Conservation (phyloP, 1,140 invertebrate species). For the Diorhabda carinulata region DNA sequence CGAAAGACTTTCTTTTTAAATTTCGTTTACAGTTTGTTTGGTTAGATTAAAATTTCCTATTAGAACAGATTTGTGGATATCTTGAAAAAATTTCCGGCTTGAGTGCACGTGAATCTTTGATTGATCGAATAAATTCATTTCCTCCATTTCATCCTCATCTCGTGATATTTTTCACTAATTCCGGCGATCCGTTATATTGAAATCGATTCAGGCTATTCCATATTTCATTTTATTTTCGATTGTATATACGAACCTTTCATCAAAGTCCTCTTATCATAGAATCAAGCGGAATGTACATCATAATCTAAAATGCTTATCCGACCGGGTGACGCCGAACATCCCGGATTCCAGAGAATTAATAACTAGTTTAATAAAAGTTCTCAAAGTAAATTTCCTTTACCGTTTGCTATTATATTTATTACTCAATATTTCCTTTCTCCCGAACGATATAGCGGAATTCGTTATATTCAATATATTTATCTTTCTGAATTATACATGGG, state of each 20-base stretch:
- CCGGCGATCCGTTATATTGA: too few species aligned
- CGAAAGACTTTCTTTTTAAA: too few species aligned
- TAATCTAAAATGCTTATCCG: slow-evolving; percentile 1
- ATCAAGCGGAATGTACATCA: neutral
- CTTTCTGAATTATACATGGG: slow-evolving; percentile 17
- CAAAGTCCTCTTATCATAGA: neutral
- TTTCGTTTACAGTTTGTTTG: too few species aligned
- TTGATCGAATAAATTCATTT: too few species aligned
- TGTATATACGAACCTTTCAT: neutral
- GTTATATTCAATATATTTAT: slow-evolving; percentile 21
- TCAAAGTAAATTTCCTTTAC: slow-evolving; percentile 36
- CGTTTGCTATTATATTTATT: slow-evolving; percentile 33
- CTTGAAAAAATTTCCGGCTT: too few species aligned
- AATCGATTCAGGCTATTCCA: too few species aligned
- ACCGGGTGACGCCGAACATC: neutral
- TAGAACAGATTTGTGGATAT: too few species aligned
- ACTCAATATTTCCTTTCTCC: slow-evolving; percentile 29
- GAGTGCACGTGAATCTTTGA: too few species aligned
- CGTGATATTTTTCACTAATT: too few species aligned
- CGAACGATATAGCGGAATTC: slow-evolving; percentile 20
- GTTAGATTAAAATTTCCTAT: too few species aligned
- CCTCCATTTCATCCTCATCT: too few species aligned
- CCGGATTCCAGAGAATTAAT: slow-evolving; percentile 25
- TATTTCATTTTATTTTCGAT: too few species aligned
- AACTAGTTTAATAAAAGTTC: slow-evolving; percentile 34